Percentiles rank a stretch among this genome's conserved stretches.
Conservation (phyloP, 2,888 invertebrate genomes). For the Subacronicta megacephala region DNA sequence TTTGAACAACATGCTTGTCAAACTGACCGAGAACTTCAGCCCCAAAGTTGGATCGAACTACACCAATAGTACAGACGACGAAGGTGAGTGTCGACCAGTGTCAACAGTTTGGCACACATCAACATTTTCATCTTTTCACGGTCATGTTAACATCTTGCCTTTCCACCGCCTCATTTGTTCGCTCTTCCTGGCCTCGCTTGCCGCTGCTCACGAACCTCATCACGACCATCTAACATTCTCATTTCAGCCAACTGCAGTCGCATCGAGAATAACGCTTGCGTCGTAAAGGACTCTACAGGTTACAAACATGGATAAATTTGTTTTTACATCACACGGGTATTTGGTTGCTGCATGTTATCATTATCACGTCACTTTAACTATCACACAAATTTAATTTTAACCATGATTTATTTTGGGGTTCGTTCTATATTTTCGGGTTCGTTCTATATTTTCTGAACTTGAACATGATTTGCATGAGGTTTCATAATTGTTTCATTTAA, state of each 20-base stretch:
- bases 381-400: not conserved
- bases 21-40: constrained; percentile 69
- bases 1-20: constrained; percentile 79
- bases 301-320: constrained; percentile 60
- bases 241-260: constrained; percentile 77
- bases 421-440: not conserved
- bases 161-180: constrained; percentile 48
- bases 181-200: constrained; percentile 62
- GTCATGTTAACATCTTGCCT: constrained; percentile 18
- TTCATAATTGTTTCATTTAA: constrained; percentile 15
- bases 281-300: constrained; percentile 75
- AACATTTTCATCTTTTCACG: constrained; percentile 6
- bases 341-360: constrained; percentile 62
- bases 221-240: constrained; percentile 71
- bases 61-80: constrained; percentile 72
- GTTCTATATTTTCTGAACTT: not conserved
- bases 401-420: not conserved
- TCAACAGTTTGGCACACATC: constrained; percentile 1
- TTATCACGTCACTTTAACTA: constrained; percentile 20
- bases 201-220: constrained; percentile 57
- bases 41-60: constrained; percentile 68
- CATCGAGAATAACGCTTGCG: constrained; percentile 73
- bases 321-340: constrained; percentile 61
- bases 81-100: constrained; percentile 61
- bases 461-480: constrained; percentile 22